phyloP scores from a whole-genome alignment of 2,113 vertebrate species.

The Phodopus roborovskii region DNA sequence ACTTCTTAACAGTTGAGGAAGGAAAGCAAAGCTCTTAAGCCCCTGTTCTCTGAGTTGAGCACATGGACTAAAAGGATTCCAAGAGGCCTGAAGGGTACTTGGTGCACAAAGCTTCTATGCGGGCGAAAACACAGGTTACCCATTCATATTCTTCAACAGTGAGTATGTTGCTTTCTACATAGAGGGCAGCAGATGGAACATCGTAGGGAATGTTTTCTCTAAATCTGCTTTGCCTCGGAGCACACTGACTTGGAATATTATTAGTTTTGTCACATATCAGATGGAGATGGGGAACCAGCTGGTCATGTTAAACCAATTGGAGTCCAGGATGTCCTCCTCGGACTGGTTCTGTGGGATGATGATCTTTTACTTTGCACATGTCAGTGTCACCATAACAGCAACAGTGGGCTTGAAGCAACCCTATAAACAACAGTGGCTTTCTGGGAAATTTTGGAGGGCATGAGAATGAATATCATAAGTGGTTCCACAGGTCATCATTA shows the following conservation, averaged over 20 bases:
- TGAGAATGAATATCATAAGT: background rate
- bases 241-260: slow-evolving; percentile 19
- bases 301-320: slow-evolving; percentile 21
- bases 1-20: slow-evolving; percentile 38
- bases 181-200: slow-evolving; percentile 62
- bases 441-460: background rate
- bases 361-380: background rate
- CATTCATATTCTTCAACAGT: background rate
- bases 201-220: slow-evolving; percentile 25
- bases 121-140: background rate
- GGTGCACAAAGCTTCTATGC: fast-evolving
- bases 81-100: fast-evolving
- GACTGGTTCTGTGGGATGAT: no score
- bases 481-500: background rate
- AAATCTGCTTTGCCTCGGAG: slow-evolving; percentile 34
- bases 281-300: slow-evolving; percentile 18
- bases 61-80: background rate
- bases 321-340: background rate
- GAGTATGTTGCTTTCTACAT: background rate
- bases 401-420: background rate
- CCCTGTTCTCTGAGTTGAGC: slow-evolving; percentile 40
- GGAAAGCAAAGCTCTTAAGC: slow-evolving; percentile 65
- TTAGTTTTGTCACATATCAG: slow-evolving; percentile 29
- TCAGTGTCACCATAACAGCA: no score
- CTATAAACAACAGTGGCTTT: background rate